Evolutionary conservation across 2,888 invertebrate species (phyloP).

Genomic region (Ypsolopha sequella): DNA sequence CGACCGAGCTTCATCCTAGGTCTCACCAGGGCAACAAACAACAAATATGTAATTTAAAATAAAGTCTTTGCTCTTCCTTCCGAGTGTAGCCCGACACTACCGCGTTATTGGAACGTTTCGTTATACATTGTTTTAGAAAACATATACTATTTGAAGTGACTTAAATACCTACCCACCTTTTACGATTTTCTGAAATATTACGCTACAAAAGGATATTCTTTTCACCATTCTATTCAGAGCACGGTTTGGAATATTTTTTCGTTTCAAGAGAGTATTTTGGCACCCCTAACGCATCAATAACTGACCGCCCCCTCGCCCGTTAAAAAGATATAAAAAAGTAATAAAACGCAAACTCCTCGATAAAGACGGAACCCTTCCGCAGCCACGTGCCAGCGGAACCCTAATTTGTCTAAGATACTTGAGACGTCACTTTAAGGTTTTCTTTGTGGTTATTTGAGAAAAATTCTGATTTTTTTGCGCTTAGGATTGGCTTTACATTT

Average conservation of each 20-base stretch:
- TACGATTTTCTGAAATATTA: too few species aligned
- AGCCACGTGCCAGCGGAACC: slow-evolving; percentile 15
- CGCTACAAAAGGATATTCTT: too few species aligned
- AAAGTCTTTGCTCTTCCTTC: too few species aligned
- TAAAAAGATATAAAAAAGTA: slow-evolving; percentile 68
- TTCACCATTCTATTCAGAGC: too few species aligned
- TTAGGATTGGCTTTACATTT: neutral
- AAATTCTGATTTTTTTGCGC: neutral
- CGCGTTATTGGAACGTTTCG: too few species aligned
- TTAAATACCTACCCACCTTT: too few species aligned
- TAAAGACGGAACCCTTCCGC: slow-evolving; percentile 7
- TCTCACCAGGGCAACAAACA: too few species aligned
- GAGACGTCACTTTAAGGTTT: neutral
- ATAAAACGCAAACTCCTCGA: slow-evolving; percentile 48
- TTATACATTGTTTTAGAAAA: too few species aligned
- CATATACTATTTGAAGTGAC: too few species aligned
- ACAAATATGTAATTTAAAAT: too few species aligned
- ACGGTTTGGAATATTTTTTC: neutral
- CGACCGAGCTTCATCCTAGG: too few species aligned
- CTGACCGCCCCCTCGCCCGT: slow-evolving; percentile 43
- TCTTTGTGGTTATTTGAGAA: neutral
- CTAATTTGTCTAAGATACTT: slow-evolving; percentile 20
- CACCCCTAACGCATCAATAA: slow-evolving; percentile 35
- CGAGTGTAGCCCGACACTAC: too few species aligned
- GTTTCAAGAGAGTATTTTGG: neutral